Evolutionary conservation across 2,888 invertebrate genomes (phyloP).

Genomic region (Catocala nupta): DNA sequence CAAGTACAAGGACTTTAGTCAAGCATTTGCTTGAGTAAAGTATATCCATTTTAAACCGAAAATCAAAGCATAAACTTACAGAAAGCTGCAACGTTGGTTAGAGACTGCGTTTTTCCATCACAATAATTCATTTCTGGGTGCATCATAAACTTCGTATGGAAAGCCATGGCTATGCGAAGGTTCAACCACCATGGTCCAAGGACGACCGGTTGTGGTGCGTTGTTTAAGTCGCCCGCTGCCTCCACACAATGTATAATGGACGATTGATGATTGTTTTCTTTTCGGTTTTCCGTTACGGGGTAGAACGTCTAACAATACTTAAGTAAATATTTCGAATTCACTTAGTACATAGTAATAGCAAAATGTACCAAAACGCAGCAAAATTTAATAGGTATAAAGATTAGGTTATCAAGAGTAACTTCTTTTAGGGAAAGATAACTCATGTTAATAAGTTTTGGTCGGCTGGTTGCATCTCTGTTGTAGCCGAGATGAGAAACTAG

Average conservation of each 20-base stretch:
- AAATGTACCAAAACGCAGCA: not conserved
- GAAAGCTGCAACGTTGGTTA: not conserved
- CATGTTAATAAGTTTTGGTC: too few relatives aligned
- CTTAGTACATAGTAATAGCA: not conserved
- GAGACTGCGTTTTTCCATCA: constrained; percentile 29
- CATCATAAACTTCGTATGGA: constrained; percentile 52
- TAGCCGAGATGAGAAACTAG: not conserved
- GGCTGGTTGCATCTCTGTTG: too few relatives aligned
- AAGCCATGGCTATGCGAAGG: constrained; percentile 57
- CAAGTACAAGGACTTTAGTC: too few relatives aligned
- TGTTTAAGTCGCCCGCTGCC: constrained; percentile 27
- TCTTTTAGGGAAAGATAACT: too few relatives aligned
- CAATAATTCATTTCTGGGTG: constrained; percentile 30
- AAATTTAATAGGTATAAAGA: too few relatives aligned
- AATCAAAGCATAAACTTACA: too few relatives aligned
- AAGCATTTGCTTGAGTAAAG: too few relatives aligned
- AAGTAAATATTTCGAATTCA: not conserved
- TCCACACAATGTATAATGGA: constrained; percentile 32
- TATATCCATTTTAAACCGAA: too few relatives aligned
- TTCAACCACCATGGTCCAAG: constrained; percentile 64
- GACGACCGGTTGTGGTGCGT: constrained; percentile 55
- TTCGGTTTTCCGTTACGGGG: not conserved
- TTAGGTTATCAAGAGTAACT: too few relatives aligned
- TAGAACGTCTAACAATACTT: not conserved
- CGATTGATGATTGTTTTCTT: constrained; percentile 2